phyloP scores from a whole-genome alignment of 30 jellyfish, hydroid and myxozoan genomes.

The Cassiopea andromeda region DNA sequence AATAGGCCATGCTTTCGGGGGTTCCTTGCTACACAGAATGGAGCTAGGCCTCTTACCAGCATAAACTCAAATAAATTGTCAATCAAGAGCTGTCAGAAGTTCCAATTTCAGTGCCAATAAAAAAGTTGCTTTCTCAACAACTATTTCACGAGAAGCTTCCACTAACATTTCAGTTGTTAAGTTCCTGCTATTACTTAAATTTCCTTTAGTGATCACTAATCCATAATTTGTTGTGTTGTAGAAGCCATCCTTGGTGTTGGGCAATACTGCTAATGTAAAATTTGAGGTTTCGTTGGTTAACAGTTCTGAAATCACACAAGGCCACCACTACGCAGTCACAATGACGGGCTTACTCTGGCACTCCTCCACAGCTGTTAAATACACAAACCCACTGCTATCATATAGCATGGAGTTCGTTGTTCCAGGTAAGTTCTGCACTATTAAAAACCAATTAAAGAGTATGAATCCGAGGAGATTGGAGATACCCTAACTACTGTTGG shows the following conservation, averaged over 20 bases:
- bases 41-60: no score
- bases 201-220: no score
- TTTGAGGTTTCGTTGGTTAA: slow-evolving; percentile 51
- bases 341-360: slow-evolving; percentile 29
- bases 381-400: slow-evolving; percentile 26
- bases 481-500: not conserved
- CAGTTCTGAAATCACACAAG: slow-evolving; percentile 54
- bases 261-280: slow-evolving; percentile 24
- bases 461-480: not conserved
- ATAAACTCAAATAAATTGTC: no score
- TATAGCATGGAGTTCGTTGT: slow-evolving; percentile 64
- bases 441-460: not conserved
- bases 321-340: slow-evolving; percentile 59
- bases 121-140: no score
- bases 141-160: no score
- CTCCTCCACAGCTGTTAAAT: slow-evolving; percentile 39
- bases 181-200: no score
- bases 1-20: no score
- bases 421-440: slow-evolving; percentile 36
- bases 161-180: no score
- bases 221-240: not conserved
- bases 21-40: no score
- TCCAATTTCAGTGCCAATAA: no score
- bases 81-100: no score
- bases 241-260: slow-evolving; percentile 28